Evolutionary conservation across 2,888 invertebrate genomes (phyloP), one percentile per base, ranked within the genome.

Genomic region (Drosophila neutralis): DNA sequence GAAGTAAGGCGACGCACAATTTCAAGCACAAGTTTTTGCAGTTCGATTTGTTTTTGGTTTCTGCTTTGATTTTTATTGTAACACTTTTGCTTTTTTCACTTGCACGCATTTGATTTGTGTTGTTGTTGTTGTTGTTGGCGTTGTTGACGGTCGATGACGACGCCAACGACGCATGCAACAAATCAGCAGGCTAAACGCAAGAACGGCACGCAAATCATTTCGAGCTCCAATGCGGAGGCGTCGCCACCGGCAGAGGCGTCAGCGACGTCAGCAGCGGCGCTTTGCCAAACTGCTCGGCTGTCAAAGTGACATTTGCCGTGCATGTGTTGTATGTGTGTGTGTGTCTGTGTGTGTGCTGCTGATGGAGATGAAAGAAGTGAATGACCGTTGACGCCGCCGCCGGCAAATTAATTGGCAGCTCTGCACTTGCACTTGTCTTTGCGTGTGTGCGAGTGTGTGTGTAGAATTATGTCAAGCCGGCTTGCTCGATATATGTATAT

Each of bases 81-180:
- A 81, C 83, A 83, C 83, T 85, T 89, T 85, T 85, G 82, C 65
- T 87, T 85, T 87, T 87, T 81, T 75, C 74, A 78, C 71, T 72
- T 78, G 86, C 80, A 84, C 89, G 80, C 81, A 58, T 62, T 62
- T 73, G 57, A 45, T 65, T 73, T 70, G 40, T 57, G 64, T 66
- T 75, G 65, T 65, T 67, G 49, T 40, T 61, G 52, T 51, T 61
- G 52, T 51, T 69, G 60, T 58, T 71, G 72, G 53, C 66, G 61
- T 69, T 70, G 75, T 80, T 82, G 83, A 76, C 67, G 80, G 67
- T 63, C 83, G 73, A 64, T 87, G 83, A 74, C 83, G 70, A 69
- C 62, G 83, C 66, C 65, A 72, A 78, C 76, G 82, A 90, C 90
- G 90, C 86, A 90, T 90, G 89, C 90, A 90, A 89, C 90, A 89